A percentile compares a stretch with the other conserved stretches of the same genome.
These are phyloP conservation scores for Leptarthrus brevirostris DNA, from an alignment of 2,888 invertebrate genomes.

Conservation along the genomic window DNA sequence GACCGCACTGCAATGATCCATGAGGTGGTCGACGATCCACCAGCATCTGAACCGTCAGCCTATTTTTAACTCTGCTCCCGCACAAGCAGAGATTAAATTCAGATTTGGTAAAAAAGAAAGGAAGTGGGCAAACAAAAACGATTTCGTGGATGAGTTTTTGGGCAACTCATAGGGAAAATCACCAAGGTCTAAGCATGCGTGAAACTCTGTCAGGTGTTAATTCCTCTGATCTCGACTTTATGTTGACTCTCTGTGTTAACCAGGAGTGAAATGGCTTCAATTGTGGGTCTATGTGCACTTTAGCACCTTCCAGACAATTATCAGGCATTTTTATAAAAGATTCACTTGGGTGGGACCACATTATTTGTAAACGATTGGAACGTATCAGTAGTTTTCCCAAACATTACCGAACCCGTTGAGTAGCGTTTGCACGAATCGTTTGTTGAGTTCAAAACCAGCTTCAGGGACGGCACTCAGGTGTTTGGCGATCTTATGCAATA, in stretches of 20 bases:
- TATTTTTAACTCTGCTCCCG: slow-evolving; percentile 37
- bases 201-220: slow-evolving; percentile 49
- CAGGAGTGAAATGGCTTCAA: slow-evolving; percentile 49
- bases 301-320: slow-evolving; percentile 44
- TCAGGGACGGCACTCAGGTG: too few species aligned
- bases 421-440: too few species aligned
- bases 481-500: too few species aligned
- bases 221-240: slow-evolving; percentile 29
- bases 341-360: too few species aligned
- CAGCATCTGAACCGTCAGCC: background rate
- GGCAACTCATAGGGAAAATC: background rate
- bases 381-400: too few species aligned
- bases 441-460: too few species aligned
- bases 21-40: slow-evolving; percentile 36
- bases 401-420: too few species aligned
- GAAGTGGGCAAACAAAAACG: slow-evolving; percentile 20
- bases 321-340: too few species aligned
- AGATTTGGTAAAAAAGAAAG: background rate
- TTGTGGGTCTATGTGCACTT: slow-evolving; percentile 48
- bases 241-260: slow-evolving; percentile 45
- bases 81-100: background rate
- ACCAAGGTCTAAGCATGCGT: slow-evolving; percentile 12
- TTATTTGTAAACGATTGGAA: too few species aligned
- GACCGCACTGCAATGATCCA: background rate
- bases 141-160: slow-evolving; percentile 16